Conservation (phyloP, 2,113 vertebrate species). For the Gorilla gorilla region DNA sequence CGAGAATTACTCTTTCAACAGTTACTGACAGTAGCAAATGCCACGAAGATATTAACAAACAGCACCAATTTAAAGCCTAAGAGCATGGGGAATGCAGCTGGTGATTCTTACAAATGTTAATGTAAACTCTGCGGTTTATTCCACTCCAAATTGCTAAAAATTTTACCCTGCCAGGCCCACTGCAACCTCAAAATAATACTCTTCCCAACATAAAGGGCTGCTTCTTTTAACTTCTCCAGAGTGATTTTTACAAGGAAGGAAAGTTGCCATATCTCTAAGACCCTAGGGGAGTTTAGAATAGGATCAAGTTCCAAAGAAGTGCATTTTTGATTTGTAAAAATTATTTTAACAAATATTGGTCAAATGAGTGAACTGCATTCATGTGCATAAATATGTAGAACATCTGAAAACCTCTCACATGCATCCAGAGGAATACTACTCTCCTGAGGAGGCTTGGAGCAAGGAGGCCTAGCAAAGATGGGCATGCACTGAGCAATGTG, state of each 20-base stretch:
- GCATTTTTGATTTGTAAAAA: not conserved
- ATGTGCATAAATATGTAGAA: not conserved
- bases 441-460: not conserved
- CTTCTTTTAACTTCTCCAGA: not conserved
- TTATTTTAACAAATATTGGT: not conserved
- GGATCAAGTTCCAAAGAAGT: not conserved
- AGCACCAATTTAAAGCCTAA: not conserved
- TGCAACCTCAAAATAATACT: not conserved
- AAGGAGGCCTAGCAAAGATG: not conserved
- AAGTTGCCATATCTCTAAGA: not conserved
- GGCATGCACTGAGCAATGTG: rapidly evolving
- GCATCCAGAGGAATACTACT: not conserved
- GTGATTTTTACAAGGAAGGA: not conserved
- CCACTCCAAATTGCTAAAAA: not conserved
- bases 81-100: rapidly evolving
- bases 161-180: not conserved
- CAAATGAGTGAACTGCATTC: not conserved
- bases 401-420: not conserved
- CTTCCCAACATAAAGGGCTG: not conserved
- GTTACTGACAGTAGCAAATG: not conserved
- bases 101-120: not conserved
- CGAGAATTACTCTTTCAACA: not conserved
- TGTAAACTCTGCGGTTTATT: not conserved
- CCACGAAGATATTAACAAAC: not conserved
- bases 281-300: not conserved